phyloP scores from a whole-genome alignment of 2,888 invertebrate genomes.

The Marasmarcha lunaedactyla region DNA sequence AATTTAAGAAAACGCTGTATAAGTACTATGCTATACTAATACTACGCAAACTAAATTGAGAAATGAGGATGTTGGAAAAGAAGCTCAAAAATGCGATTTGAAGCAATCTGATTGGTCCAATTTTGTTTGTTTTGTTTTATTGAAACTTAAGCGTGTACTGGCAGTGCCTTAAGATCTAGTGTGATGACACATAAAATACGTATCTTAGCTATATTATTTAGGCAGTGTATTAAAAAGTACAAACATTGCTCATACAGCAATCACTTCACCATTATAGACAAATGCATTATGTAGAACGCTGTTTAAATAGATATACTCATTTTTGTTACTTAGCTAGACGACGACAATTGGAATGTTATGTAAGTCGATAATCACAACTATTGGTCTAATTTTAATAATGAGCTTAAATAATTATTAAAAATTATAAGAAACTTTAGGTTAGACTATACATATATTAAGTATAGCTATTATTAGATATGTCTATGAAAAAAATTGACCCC shows the following conservation, averaged over 20 bases:
- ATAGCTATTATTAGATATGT: conserved; percentile 37
- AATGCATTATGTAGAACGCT: neutral
- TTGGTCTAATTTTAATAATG: conserved; percentile 3
- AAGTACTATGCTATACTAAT: too few relatives aligned
- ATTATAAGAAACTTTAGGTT: conserved; percentile 18
- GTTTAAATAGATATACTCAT: conserved; percentile 39
- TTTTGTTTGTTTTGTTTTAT: too few relatives aligned
- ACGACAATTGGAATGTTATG: neutral
- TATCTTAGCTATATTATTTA: neutral
- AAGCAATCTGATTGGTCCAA: too few relatives aligned
- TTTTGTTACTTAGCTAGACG: conserved; percentile 22
- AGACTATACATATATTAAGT: conserved; percentile 41
- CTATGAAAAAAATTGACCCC: conserved; percentile 44
- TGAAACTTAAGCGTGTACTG: conserved; percentile 32
- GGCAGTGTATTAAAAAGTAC: conserved; percentile 39
- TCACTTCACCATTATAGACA: conserved; percentile 7
- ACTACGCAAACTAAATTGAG: too few relatives aligned
- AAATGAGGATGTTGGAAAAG: too few relatives aligned
- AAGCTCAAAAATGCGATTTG: too few relatives aligned
- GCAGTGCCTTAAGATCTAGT: conserved; percentile 23
- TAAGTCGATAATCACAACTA: neutral
- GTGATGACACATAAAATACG: neutral
- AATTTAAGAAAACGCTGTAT: too few relatives aligned
- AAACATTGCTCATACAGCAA: conserved; percentile 65
- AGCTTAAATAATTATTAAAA: too few relatives aligned